Evolutionary conservation across 2,888 invertebrate genomes (phyloP), one percentile per base, ranked within the genome.

Genomic region (Orthosia gracilis): DNA sequence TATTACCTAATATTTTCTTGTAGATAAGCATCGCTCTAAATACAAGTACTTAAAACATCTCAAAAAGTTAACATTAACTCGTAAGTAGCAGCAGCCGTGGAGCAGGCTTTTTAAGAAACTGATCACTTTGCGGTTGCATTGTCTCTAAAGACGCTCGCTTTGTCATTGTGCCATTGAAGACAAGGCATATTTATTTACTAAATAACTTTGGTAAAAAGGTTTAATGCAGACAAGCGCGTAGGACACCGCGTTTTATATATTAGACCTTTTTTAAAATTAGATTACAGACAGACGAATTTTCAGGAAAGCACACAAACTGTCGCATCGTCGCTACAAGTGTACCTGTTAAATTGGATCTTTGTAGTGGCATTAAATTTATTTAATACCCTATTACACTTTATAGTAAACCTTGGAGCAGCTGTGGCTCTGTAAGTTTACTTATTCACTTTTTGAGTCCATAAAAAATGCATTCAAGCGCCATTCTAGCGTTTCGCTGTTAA

Each of bases 341-440:
- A 31, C 31, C 7, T 31, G 7, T 31, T 31, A 31, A 31, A 31
- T 31, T 55, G 15, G n/a, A 57, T 55, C 26, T 45, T 13, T 55
- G 45, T 23, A n/a, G 45, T 71, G n/a, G 13, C 55, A 47, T 68
- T 78, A n/a, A 65, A 62, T 62, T 65, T 50, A 52, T 68, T 78
- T 21, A 52, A 65, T 57, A 65, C 1, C 13, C 21, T 13, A 57
- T 69, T 18, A 63, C 15, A 57, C 2, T 70, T 31, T 52, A 57
- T 9, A 17, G 55, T 31, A 47, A 57, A 47, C 13, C 2, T 55
- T 13, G 55, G 40, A 50, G 69, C 26, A 59, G n/a, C n/a, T 54
- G 65, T 57, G 55, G 62, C 65, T 59, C 40, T 40, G 40, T 23
- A 67, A 52, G 18, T 31, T 47, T 57, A 26, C n/a, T 21, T 26